A percentile compares a stretch with the other conserved stretches of the same genome.
These are phyloP conservation scores for Microtus ochrogaster DNA, from an alignment of 2,113 vertebrate species.

Conservation along the genomic window DNA sequence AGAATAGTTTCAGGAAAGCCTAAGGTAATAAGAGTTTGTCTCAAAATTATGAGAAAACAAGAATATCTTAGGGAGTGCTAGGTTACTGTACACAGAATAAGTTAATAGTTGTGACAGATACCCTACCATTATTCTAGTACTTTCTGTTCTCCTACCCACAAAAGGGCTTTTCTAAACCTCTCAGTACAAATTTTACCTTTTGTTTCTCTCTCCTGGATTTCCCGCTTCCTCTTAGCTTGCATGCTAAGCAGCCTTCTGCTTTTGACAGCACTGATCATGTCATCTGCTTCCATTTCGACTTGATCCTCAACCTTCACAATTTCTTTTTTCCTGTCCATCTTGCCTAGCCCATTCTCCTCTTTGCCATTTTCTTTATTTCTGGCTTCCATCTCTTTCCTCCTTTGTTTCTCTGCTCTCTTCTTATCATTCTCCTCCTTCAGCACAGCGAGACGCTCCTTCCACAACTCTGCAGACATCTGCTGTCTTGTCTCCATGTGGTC, in stretches of 20 bases:
- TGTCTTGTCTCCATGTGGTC: conserved; percentile 96
- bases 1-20: neutral
- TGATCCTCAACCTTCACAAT: conserved; percentile 83
- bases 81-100: neutral
- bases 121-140: neutral
- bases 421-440: conserved; percentile 97
- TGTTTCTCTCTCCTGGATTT: conserved; percentile 94
- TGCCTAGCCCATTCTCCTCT: conserved; percentile 85
- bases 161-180: neutral
- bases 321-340: conserved; percentile 89
- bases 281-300: conserved; percentile 87
- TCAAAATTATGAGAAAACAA: neutral
- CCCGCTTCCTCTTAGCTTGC: conserved; percentile 96
- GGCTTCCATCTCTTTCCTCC: conserved; percentile 93
- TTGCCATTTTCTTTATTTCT: conserved; percentile 89
- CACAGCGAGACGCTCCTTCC: conserved; percentile 96
- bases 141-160: neutral
- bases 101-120: neutral
- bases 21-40: neutral
- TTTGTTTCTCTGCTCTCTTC: conserved; percentile 94
- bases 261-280: conserved; percentile 97
- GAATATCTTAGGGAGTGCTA: neutral
- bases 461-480: conserved; percentile 93
- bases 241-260: conserved; percentile 94
- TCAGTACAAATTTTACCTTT: conserved; percentile 88